Base-by-base conservation (phyloP, 2,113 vertebrate species). In the Halcyon senegalensis region DNA sequence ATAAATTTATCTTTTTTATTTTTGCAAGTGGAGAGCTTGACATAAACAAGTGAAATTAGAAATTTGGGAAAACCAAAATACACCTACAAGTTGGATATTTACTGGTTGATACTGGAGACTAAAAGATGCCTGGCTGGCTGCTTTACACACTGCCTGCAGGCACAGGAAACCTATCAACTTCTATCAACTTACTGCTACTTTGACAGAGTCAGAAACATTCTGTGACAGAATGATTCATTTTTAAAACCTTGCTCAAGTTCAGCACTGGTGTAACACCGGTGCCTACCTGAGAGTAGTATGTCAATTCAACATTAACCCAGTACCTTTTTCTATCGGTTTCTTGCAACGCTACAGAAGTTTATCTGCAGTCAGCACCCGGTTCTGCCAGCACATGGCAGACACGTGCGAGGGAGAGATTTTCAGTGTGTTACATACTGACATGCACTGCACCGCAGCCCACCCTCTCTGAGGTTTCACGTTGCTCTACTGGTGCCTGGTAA, bases 151-250 rank as follows among this genome's bases (percentile, higher is more conserved):
- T 2, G 10, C 27, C 25, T 25, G 21, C 21, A 51, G 39, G 24
- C 33, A 43, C 58, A 64, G 24, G 37, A 83, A 69, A 46, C 28
- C 10, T 11, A 64, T 7, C 24, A 33, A 8, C 41, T 27, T 12
- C 3, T 37, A 66, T 30, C 64, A 44, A 13, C 64, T 5, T 53
- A 1, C 4, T 15, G 76, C 68, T 25, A 51, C 27, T 3, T 0
- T 31, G 69, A 55, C 39, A 59, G 41, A 74, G 25, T 30, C 93
- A 55, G 24, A 28, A 62, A 81, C 9, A 10, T 33, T 81, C 50
- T 33, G 41, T 12, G 30, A 11, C 1, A 48, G 63, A 64, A 74
- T 1, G 30, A 19, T 7, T 9, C 0, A 5, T 5, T 69, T 28
- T 51, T 44, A 51, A 50, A 84, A 39, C 53, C 23, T 62, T 73